Percentiles rank a stretch among this genome's conserved stretches.
Conservation (phyloP, 2,797 vertebrate genomes). For the Malurus leucopterus region DNA sequence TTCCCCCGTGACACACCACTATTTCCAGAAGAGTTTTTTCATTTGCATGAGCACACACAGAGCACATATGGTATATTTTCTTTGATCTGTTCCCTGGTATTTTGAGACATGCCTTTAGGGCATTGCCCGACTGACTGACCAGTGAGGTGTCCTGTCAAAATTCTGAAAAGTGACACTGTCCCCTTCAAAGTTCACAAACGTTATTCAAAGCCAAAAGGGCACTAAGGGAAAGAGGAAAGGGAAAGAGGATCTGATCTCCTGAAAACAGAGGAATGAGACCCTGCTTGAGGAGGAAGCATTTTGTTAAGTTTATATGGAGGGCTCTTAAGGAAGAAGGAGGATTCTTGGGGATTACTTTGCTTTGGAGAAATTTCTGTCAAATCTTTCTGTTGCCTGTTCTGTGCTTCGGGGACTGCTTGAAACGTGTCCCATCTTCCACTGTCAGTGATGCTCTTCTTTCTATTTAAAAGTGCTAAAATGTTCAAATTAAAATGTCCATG, state of each 20-base stretch:
- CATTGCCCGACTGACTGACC: background rate
- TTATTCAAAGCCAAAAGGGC: background rate
- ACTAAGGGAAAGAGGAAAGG: background rate
- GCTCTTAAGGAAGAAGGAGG: background rate
- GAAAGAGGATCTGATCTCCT: background rate
- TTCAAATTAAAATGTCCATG: background rate
- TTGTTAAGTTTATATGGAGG: background rate
- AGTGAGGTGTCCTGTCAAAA: background rate
- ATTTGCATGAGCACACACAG: background rate
- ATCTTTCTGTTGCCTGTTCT: background rate
- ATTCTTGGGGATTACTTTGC: background rate
- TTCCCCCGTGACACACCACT: background rate
- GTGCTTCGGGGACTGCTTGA: background rate
- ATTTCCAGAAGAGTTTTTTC: background rate
- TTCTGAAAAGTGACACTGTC: background rate
- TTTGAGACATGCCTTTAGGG: background rate
- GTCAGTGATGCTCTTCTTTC: background rate
- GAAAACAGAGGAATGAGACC: background rate
- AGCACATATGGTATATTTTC: background rate
- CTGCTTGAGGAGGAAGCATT: background rate
- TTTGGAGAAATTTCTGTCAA: background rate
- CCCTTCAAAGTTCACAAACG: background rate
- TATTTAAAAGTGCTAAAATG: background rate
- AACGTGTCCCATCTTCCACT: background rate
- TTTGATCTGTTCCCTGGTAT: background rate